A percentile compares a stretch with the other conserved stretches of the same genome.
Evolutionary conservation across 2,888 invertebrate species (phyloP).

Genomic region (Caenorhabditis sp.): DNA sequence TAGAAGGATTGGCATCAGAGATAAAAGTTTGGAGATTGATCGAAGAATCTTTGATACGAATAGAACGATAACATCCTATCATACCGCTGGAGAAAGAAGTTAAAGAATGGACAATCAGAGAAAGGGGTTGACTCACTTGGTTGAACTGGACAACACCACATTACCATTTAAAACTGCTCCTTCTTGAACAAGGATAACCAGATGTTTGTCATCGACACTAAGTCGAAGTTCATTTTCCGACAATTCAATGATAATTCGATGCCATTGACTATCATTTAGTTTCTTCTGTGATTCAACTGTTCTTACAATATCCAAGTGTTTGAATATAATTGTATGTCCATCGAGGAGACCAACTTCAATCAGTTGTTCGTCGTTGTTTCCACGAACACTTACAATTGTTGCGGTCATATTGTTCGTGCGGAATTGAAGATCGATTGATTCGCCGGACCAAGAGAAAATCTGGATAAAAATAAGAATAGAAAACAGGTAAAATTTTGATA

Average conservation of each 20-base stretch:
- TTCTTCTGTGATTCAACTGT: slow-evolving; percentile 28
- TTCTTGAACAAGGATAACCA: slow-evolving; percentile 19
- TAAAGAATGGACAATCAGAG: background rate
- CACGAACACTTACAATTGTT: slow-evolving; percentile 16
- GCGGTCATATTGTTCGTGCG: slow-evolving; percentile 29
- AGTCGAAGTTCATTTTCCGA: slow-evolving; percentile 48
- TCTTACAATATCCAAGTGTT: slow-evolving; percentile 17
- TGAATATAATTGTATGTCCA: slow-evolving; percentile 29
- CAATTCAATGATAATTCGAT: slow-evolving; percentile 59
- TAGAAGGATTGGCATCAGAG: slow-evolving; percentile 8
- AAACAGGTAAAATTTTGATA: too few relatives aligned
- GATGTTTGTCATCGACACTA: slow-evolving; percentile 33
- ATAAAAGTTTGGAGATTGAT: too few relatives aligned
- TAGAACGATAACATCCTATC: slow-evolving; percentile 58
- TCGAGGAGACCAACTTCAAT: slow-evolving; percentile 21
- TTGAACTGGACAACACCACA: slow-evolving; percentile 16
- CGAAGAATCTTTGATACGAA: slow-evolving; percentile 32
- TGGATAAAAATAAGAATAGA: background rate
- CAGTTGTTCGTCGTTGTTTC: slow-evolving; percentile 29
- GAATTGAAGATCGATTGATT: slow-evolving; percentile 35
- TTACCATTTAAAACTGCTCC: slow-evolving; percentile 30
- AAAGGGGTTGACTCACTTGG: slow-evolving; percentile 6
- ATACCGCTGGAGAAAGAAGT: too few relatives aligned
- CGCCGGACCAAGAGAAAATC: slow-evolving; percentile 26
- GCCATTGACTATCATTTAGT: slow-evolving; percentile 63